These are phyloP conservation scores for Calameuta pallipes DNA, from an alignment of 2,888 invertebrate species.

Conservation along the genomic window DNA sequence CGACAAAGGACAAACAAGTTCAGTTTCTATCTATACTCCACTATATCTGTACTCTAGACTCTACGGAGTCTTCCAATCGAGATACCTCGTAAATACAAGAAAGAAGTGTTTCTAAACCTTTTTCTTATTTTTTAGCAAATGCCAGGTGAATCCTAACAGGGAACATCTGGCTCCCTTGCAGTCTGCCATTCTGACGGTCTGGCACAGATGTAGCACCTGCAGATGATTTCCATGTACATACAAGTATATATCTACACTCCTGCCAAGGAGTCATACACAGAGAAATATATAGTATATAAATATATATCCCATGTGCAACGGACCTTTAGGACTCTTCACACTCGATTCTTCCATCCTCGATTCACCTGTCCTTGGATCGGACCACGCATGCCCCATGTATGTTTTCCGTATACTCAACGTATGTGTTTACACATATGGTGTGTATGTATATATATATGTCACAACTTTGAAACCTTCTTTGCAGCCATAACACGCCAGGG, in stretches of 20 bases:
- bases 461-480: not conserved
- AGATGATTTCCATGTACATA: not conserved
- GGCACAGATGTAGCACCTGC: not conserved
- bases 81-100: not conserved
- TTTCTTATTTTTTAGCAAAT: not conserved
- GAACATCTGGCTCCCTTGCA: not conserved
- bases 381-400: not conserved
- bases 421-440: not conserved
- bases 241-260: not conserved
- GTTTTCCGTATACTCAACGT: not conserved
- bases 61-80: not conserved
- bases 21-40: not conserved
- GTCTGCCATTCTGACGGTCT: not conserved
- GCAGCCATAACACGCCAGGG: not conserved
- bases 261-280: not conserved
- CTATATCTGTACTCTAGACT: not conserved
- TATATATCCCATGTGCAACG: not conserved
- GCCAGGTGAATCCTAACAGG: not conserved
- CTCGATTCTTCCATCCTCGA: not conserved
- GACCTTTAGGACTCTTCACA: not conserved
- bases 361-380: conserved; percentile 7
- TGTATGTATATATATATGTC: not conserved
- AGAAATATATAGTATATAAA: not conserved
- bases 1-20: conserved; percentile 6
- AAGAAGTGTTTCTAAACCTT: not conserved